Evolutionary conservation across 2,888 invertebrate species (phyloP).

Genomic region (Eupithecia exiguata): DNA sequence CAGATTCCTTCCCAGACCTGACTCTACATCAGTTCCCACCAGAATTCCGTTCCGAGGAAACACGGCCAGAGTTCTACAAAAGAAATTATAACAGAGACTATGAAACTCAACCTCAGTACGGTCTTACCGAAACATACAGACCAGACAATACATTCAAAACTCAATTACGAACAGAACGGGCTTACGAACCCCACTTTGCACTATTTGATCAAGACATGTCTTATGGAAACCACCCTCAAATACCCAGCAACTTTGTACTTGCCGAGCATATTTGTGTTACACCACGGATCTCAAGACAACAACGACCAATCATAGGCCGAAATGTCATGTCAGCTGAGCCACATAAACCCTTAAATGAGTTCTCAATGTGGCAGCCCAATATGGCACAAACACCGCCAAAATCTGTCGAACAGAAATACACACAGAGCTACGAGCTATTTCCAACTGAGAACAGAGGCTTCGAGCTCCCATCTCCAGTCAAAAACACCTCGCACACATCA

Average conservation of each 20-base stretch:
- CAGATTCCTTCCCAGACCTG: constrained; percentile 66
- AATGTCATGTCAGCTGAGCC: constrained; percentile 57
- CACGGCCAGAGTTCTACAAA: constrained; percentile 24
- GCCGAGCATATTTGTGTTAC: constrained; percentile 37
- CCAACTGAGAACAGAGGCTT: constrained; percentile 57
- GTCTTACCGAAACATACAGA: neutral
- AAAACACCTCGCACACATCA: constrained; percentile 35
- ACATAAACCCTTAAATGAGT: constrained; percentile 38
- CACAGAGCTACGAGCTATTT: constrained; percentile 62
- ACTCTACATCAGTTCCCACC: constrained; percentile 34
- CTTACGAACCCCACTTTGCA: constrained; percentile 8
- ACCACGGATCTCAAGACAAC: constrained; percentile 48
- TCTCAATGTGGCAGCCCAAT: constrained; percentile 30
- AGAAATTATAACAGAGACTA: constrained; percentile 11
- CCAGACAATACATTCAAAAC: neutral
- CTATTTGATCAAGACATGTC: constrained; percentile 1
- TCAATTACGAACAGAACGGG: neutral
- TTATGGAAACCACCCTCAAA: constrained; percentile 3
- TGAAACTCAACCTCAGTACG: neutral
- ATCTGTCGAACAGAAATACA: constrained; percentile 22
- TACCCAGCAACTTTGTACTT: constrained; percentile 10
- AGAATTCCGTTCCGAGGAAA: constrained; percentile 23
- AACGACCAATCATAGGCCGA: constrained; percentile 67
- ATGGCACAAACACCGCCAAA: constrained; percentile 51
- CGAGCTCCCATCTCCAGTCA: constrained; percentile 54